Conservation (phyloP, 2,113 vertebrate genomes). For the Tychaedon coryphoeus region DNA sequence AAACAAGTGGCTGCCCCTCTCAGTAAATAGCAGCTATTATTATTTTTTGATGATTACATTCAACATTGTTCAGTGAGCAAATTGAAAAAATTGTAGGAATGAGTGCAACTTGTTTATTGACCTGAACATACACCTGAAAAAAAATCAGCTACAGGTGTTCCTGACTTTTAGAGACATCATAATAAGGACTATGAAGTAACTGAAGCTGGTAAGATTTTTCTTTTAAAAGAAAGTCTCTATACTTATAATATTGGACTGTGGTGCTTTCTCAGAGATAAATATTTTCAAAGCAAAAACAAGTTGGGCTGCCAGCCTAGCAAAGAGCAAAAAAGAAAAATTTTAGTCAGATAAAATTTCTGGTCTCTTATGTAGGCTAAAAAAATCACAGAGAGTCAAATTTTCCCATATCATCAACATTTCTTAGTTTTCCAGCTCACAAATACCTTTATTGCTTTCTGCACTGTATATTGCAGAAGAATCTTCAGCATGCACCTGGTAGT, state of each 20-base stretch:
- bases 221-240: neutral
- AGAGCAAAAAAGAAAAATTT: neutral
- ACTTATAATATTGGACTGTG: neutral
- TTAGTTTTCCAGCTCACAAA: neutral
- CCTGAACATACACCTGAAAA: neutral
- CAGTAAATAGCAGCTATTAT: neutral
- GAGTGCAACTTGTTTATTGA: neutral
- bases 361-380: neutral
- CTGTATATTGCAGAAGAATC: neutral
- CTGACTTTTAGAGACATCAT: neutral
- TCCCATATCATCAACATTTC: neutral
- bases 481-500: neutral
- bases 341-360: neutral
- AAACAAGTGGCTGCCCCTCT: neutral
- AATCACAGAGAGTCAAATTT: neutral
- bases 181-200: neutral
- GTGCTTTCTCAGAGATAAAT: neutral
- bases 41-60: neutral
- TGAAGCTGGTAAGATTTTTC: neutral
- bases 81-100: neutral
- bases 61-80: neutral
- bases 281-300: neutral
- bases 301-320: neutral
- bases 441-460: neutral
- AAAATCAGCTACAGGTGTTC: neutral